These are phyloP conservation scores for Encarsia formosa DNA, from an alignment of 2,888 invertebrate species.

Conservation along the genomic window DNA sequence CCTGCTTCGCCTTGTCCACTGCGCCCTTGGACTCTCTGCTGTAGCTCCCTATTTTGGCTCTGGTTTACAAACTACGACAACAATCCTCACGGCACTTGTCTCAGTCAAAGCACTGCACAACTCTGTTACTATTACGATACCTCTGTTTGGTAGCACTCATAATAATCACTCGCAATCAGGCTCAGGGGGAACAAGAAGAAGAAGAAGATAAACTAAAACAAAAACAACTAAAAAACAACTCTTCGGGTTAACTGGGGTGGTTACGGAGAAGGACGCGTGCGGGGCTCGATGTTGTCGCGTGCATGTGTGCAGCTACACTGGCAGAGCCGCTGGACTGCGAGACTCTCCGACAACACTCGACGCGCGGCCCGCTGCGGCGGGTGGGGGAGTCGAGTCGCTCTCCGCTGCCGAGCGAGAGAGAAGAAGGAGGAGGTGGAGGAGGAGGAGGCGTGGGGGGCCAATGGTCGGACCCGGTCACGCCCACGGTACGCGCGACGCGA, in stretches of 20 bases:
- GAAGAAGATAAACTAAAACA: too few species aligned
- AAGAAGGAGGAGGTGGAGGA: constrained; percentile 30
- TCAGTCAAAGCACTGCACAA: too few species aligned
- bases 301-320: constrained; percentile 51
- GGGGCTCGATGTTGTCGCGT: constrained; percentile 45
- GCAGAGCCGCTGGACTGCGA: constrained; percentile 36
- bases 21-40: background rate
- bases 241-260: too few species aligned
- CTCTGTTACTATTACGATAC: too few species aligned
- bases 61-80: too few species aligned
- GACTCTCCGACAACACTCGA: constrained; percentile 2
- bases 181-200: too few species aligned
- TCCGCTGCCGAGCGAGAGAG: background rate
- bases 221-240: too few species aligned
- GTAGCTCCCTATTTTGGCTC: background rate
- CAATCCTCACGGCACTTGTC: too few species aligned
- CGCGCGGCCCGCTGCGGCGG: background rate
- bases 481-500: constrained; percentile 10
- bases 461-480: constrained; percentile 23
- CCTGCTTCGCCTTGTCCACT: too few species aligned
- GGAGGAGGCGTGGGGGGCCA: constrained; percentile 39
- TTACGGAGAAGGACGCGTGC: constrained; percentile 22
- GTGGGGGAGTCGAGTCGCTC: constrained; percentile 21
- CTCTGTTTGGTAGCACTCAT: too few species aligned
- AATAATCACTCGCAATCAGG: too few species aligned